Evolutionary conservation across 2,113 vertebrate genomes (phyloP).

Genomic region (Picathartes gymnocephalus): DNA sequence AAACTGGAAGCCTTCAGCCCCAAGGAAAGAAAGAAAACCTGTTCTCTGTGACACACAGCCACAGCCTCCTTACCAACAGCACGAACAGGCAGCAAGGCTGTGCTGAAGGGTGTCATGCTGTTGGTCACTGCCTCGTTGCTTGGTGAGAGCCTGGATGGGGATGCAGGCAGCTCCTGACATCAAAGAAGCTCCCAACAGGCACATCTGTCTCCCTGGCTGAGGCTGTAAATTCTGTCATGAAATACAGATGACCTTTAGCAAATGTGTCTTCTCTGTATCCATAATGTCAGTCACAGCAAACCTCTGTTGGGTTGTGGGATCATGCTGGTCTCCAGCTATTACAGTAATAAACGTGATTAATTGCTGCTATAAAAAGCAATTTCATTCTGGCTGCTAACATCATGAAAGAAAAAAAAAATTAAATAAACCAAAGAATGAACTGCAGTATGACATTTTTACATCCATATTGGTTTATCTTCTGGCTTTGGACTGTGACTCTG

Average conservation of each 20-base stretch:
- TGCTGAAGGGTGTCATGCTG: not conserved
- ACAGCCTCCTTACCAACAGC: not conserved
- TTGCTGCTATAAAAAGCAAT: constrained; percentile 30
- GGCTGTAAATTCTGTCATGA: not conserved
- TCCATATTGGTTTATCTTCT: not conserved
- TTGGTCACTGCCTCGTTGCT: not conserved
- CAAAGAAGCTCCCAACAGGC: not conserved
- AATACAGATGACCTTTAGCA: not conserved
- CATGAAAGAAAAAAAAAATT: not conserved
- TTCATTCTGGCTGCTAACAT: constrained; percentile 23
- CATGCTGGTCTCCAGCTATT: not conserved
- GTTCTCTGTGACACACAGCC: not conserved
- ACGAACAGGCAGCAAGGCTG: rapidly evolving
- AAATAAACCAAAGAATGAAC: not conserved
- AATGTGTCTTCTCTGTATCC: not conserved
- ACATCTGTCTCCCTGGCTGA: not conserved
- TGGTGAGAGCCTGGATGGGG: not conserved
- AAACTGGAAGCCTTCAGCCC: not conserved
- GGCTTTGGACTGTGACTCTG: not conserved
- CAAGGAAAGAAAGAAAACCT: not conserved
- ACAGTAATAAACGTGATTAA: constrained; percentile 17
- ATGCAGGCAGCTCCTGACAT: not conserved
- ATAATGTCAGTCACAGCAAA: not conserved
- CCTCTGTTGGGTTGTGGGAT: not conserved
- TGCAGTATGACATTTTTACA: not conserved